These are phyloP conservation scores for Proisotoma minuta DNA, from an alignment of 2,888 invertebrate genomes.

Conservation along the genomic window DNA sequence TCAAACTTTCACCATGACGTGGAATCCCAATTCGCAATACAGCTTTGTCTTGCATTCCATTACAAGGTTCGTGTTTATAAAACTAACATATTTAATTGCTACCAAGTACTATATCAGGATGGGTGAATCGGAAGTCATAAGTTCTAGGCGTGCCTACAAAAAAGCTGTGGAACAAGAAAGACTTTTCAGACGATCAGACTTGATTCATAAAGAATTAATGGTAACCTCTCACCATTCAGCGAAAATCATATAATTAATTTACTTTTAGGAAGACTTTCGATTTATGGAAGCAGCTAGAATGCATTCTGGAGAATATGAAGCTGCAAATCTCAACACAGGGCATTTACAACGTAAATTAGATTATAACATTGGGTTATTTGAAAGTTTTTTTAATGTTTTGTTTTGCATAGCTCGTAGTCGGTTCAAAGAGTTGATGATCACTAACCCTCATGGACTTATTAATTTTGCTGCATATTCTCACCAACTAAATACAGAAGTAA, in stretches of 20 bases:
- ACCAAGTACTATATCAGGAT: not conserved
- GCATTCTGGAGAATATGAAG: slow-evolving; percentile 36
- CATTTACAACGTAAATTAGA: slow-evolving; percentile 25
- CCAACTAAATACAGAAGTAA: not conserved
- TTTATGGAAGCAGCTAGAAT: slow-evolving; percentile 43
- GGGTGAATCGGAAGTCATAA: not conserved
- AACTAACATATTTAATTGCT: not conserved
- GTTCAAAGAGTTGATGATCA: slow-evolving; percentile 17
- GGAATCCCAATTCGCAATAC: not conserved
- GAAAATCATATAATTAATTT: slow-evolving; percentile 17
- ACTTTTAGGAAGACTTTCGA: slow-evolving; percentile 22
- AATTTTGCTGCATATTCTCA: slow-evolving; percentile 35
- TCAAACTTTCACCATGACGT: too few relatives aligned
- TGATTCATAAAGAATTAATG: slow-evolving; percentile 41
- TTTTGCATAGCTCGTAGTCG: not conserved
- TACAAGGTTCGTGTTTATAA: not conserved
- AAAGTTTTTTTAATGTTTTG: not conserved
- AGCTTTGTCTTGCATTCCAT: not conserved
- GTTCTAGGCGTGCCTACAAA: slow-evolving; percentile 1
- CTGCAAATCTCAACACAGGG: slow-evolving; percentile 28
- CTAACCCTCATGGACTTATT: slow-evolving; percentile 36
- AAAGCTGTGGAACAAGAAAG: slow-evolving; percentile 19
- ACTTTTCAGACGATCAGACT: slow-evolving; percentile 26
- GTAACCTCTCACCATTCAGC: slow-evolving; percentile 36
- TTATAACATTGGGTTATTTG: not conserved